phyloP scores from a whole-genome alignment of 2,888 invertebrate species.

The Hirtodrosophila histrioides region DNA sequence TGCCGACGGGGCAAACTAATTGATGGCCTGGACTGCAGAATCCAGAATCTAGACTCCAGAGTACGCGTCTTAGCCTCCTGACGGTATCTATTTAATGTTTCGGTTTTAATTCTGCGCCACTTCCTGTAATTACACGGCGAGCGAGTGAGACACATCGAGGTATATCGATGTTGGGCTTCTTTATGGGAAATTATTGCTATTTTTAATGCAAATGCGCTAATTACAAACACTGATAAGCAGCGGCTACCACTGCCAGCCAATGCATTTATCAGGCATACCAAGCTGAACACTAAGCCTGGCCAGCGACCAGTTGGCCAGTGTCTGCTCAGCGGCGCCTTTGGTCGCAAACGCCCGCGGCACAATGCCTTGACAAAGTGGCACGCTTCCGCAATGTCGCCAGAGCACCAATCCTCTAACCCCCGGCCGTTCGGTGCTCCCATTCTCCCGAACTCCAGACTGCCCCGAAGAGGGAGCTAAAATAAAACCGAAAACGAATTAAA shows the following conservation, averaged over 20 bases:
- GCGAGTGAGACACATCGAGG: slow-evolving; percentile 27
- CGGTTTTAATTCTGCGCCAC: slow-evolving; percentile 68
- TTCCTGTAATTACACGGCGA: slow-evolving; percentile 68
- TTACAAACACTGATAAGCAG: slow-evolving; percentile 78
- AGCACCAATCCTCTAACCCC: slow-evolving; percentile 5
- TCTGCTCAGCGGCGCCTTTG: slow-evolving; percentile 67
- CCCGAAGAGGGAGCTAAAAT: slow-evolving; percentile 25
- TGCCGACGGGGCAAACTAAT: slow-evolving; percentile 38
- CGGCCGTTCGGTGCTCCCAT: not conserved
- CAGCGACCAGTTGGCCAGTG: slow-evolving; percentile 21
- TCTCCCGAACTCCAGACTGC: not conserved
- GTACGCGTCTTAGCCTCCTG: slow-evolving; percentile 25
- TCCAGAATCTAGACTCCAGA: slow-evolving; percentile 33
- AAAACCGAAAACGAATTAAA: slow-evolving; percentile 72
- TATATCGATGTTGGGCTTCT: slow-evolving; percentile 63
- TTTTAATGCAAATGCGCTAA: slow-evolving; percentile 81
- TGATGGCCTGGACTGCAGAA: slow-evolving; percentile 30
- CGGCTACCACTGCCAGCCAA: slow-evolving; percentile 38
- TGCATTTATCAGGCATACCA: slow-evolving; percentile 73
- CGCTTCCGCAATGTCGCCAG: slow-evolving; percentile 78
- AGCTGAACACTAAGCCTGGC: slow-evolving; percentile 16
- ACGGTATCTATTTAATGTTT: slow-evolving; percentile 73
- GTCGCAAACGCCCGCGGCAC: slow-evolving; percentile 73
- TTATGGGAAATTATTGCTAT: slow-evolving; percentile 79
- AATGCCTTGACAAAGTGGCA: slow-evolving; percentile 76